These are phyloP conservation scores for Turritopsis dohrnii DNA, from an alignment of 30 jellyfish, hydroid and myxozoan genomes.

Conservation along the genomic window DNA sequence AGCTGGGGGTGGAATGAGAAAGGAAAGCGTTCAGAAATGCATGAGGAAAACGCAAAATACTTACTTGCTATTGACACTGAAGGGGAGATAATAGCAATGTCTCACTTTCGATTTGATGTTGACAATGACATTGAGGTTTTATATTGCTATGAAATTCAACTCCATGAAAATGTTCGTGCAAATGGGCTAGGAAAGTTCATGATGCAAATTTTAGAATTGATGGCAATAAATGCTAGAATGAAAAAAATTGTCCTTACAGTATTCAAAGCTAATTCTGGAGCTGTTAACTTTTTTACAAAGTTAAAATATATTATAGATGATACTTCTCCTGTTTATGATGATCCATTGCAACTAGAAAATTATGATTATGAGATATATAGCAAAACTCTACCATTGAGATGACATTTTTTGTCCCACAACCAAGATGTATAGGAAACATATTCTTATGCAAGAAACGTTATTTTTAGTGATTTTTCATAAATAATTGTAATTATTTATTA, in stretches of 20 bases:
- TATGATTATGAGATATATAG: slow-evolving; percentile 80
- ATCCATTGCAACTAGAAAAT: slow-evolving; percentile 82
- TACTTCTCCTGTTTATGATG: slow-evolving; percentile 83
- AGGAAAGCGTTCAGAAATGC: slow-evolving; percentile 55
- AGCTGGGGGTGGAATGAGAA: slow-evolving; percentile 96
- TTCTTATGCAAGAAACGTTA: background rate
- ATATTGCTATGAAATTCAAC: slow-evolving; percentile 92
- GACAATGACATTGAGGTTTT: slow-evolving; percentile 76
- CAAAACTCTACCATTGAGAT: slow-evolving; percentile 24
- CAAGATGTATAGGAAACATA: no score
- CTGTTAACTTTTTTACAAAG: background rate
- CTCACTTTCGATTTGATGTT: slow-evolving; percentile 86
- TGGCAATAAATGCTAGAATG: slow-evolving; percentile 72
- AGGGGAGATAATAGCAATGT: slow-evolving; percentile 46
- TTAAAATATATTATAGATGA: slow-evolving; percentile 60
- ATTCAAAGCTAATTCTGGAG: slow-evolving; percentile 55
- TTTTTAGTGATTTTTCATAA: background rate
- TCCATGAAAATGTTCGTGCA: slow-evolving; percentile 59
- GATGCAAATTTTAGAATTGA: slow-evolving; percentile 72
- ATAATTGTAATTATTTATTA: background rate
- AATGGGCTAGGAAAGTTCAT: slow-evolving; percentile 94
- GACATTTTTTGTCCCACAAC: background rate
- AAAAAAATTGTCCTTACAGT: slow-evolving; percentile 70
- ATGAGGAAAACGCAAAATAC: slow-evolving; percentile 82
- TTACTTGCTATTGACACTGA: slow-evolving; percentile 55